These are phyloP conservation scores for Lordiphosa andalusiaca DNA, from an alignment of 2,888 invertebrate species.

Conservation along the genomic window DNA sequence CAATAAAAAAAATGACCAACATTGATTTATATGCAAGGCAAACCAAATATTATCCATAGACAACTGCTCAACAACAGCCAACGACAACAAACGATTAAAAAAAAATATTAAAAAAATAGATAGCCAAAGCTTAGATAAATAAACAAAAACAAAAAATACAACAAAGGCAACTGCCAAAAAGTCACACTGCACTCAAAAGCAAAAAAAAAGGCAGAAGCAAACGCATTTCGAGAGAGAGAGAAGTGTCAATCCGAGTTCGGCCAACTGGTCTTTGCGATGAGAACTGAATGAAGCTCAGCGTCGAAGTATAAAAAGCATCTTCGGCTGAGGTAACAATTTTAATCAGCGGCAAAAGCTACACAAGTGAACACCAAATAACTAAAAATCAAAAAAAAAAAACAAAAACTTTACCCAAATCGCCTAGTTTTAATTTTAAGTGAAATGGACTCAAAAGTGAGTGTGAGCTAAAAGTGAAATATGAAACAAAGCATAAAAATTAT, in stretches of 20 bases:
- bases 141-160: slow-evolving; percentile 34
- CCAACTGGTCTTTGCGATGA: slow-evolving; percentile 24
- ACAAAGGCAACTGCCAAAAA: slow-evolving; percentile 48
- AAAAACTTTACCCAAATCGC: slow-evolving; percentile 25
- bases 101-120: slow-evolving; percentile 24
- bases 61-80: slow-evolving; percentile 45
- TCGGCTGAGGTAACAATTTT: slow-evolving; percentile 75
- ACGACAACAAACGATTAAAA: slow-evolving; percentile 34
- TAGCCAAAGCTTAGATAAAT: slow-evolving; percentile 12
- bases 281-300: slow-evolving; percentile 40
- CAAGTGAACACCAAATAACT: slow-evolving; percentile 14
- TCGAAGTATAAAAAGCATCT: slow-evolving; percentile 78
- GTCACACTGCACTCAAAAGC: slow-evolving; percentile 48
- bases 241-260: slow-evolving; percentile 1
- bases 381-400: slow-evolving; percentile 30
- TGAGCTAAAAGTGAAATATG: slow-evolving; percentile 2
- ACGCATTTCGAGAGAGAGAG: slow-evolving; percentile 10
- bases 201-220: slow-evolving; percentile 22
- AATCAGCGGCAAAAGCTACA: slow-evolving; percentile 77
- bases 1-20: slow-evolving; percentile 67
- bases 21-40: slow-evolving; percentile 75
- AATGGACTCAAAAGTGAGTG: slow-evolving; percentile 61
- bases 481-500: neutral
- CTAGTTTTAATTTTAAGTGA: slow-evolving; percentile 9
- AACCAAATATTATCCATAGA: slow-evolving; percentile 68